These are phyloP conservation scores for Scaptomyza reducta DNA, from an alignment of 2,888 invertebrate genomes.

Conservation along the genomic window DNA sequence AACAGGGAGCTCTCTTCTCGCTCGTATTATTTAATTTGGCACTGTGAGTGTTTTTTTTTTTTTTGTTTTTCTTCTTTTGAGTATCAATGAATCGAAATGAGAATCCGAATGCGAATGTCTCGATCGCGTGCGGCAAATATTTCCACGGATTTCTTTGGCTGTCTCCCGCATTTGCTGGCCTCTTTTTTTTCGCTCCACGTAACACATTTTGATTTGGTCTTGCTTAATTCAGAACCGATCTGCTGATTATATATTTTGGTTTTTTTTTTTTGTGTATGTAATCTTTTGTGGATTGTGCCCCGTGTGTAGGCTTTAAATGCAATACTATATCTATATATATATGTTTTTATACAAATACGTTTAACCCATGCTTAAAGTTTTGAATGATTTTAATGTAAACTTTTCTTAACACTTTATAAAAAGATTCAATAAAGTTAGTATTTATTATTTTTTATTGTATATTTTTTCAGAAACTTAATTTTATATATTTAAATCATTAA, in stretches of 20 bases:
- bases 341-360: slow-evolving; percentile 15
- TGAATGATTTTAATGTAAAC: neutral
- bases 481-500: too few species aligned
- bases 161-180: slow-evolving; percentile 24
- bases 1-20: slow-evolving; percentile 4
- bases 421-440: neutral
- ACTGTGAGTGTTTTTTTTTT: slow-evolving; percentile 48
- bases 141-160: slow-evolving; percentile 63
- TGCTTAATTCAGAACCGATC: slow-evolving; percentile 34
- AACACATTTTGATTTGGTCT: slow-evolving; percentile 68
- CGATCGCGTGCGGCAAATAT: slow-evolving; percentile 75
- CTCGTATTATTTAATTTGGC: slow-evolving; percentile 77
- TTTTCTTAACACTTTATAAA: neutral
- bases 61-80: slow-evolving; percentile 13
- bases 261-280: slow-evolving; percentile 36
- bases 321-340: slow-evolving; percentile 13
- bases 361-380: slow-evolving; percentile 51
- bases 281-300: slow-evolving; percentile 53
- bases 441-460: neutral
- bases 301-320: slow-evolving; percentile 63
- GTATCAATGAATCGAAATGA: slow-evolving; percentile 74
- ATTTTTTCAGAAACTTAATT: too few species aligned
- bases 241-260: slow-evolving; percentile 37
- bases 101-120: slow-evolving; percentile 58
- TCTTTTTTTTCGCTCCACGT: neutral